Percentiles rank a stretch among this genome's conserved stretches.
Conservation (phyloP, 2,888 invertebrate species). For the Amblyjoppa fuscipennis region DNA sequence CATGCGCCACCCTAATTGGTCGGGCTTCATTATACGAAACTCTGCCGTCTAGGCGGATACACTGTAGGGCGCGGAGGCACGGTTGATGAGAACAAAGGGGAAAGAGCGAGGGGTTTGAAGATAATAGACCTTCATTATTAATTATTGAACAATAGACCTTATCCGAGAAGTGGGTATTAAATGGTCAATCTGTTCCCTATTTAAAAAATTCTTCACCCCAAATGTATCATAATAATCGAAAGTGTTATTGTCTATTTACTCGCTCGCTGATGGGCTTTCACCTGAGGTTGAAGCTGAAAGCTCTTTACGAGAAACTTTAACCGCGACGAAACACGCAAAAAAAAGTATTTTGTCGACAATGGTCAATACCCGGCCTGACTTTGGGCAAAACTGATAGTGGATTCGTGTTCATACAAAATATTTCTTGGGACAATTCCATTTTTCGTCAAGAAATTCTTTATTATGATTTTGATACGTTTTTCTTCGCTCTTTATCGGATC, state of each 20-base stretch:
- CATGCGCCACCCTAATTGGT: background rate
- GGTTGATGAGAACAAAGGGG: conserved; percentile 1
- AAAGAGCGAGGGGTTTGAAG: background rate
- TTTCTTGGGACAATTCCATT: too few species aligned
- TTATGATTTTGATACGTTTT: background rate
- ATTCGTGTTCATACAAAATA: too few species aligned
- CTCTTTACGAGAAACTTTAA: background rate
- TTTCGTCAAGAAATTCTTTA: too few species aligned
- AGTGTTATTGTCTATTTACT: background rate
- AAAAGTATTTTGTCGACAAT: background rate
- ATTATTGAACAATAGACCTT: background rate
- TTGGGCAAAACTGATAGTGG: background rate
- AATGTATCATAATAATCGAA: background rate
- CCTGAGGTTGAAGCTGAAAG: background rate
- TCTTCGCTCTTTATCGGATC: too few species aligned
- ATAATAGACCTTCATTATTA: background rate
- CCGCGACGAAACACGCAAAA: background rate
- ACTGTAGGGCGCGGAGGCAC: background rate
- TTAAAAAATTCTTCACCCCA: too few species aligned
- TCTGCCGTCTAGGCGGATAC: background rate
- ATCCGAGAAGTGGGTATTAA: background rate
- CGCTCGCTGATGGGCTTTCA: too few species aligned
- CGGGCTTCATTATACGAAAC: background rate
- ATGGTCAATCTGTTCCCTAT: background rate
- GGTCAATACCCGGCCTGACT: background rate